phyloP scores from a whole-genome alignment of 2,888 invertebrate species.

The Harmothoe impar region DNA sequence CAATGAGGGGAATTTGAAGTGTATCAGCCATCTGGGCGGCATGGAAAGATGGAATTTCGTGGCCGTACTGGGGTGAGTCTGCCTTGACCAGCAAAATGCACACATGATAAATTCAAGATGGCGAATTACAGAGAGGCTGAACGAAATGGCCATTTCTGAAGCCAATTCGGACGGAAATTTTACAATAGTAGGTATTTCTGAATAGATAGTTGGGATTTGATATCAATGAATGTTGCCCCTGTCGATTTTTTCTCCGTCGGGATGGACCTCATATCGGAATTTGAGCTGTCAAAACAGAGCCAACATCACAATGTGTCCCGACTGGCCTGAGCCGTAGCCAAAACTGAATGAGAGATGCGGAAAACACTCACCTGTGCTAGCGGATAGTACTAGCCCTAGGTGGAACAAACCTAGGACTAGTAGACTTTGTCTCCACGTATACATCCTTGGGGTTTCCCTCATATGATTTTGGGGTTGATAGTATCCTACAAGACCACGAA shows the following conservation, averaged over 20 bases:
- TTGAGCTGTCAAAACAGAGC: too few relatives aligned
- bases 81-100: constrained; percentile 42
- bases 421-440: constrained; percentile 41
- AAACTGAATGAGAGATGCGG: not conserved
- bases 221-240: not conserved
- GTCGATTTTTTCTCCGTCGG: not conserved
- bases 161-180: not conserved
- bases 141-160: not conserved
- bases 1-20: not conserved
- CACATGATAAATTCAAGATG: constrained; percentile 58
- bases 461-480: constrained; percentile 23
- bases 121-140: constrained; percentile 48
- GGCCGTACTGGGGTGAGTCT: not conserved
- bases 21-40: not conserved
- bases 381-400: constrained; percentile 34
- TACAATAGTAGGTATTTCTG: not conserved
- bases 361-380: constrained; percentile 42
- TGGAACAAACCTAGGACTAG: constrained; percentile 50
- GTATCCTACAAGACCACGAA: constrained; percentile 46
- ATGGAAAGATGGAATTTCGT: not conserved
- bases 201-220: too few relatives aligned
- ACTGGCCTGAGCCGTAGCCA: not conserved
- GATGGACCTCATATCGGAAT: too few relatives aligned
- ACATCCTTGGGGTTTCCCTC: constrained; percentile 43
- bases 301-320: too few relatives aligned